phyloP scores from a whole-genome alignment of 1,140 invertebrate species.

The Notospermus geniculatus region DNA sequence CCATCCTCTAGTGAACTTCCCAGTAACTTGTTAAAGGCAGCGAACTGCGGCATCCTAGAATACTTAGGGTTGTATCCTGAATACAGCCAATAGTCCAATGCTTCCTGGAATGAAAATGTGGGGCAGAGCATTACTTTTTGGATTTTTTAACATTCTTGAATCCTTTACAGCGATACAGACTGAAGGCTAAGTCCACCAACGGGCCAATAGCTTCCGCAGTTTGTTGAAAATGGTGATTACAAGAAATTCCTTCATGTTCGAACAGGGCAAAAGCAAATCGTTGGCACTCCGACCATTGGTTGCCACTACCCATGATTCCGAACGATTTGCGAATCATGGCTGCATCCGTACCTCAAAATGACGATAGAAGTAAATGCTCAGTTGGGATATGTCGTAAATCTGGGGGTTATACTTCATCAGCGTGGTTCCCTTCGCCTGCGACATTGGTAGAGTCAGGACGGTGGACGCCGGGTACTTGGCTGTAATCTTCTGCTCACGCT shows the following conservation, averaged over 20 bases:
- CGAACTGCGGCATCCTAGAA: background rate
- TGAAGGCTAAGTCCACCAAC: no score
- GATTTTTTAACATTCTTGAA: no score
- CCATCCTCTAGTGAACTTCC: background rate
- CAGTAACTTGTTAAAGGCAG: background rate
- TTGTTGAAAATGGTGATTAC: no score
- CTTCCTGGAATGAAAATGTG: no score
- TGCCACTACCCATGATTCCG: no score
- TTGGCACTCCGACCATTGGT: no score
- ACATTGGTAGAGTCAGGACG: background rate
- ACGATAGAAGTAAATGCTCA: conserved; percentile 10
- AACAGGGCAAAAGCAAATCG: no score
- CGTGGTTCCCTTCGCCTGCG: background rate
- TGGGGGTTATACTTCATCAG: conserved; percentile 7
- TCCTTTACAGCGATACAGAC: no score
- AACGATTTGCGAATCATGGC: no score
- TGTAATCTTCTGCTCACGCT: background rate
- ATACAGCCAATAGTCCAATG: conserved; percentile 8
- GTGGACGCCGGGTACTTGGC: conserved; percentile 6
- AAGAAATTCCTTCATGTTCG: no score
- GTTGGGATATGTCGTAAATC: conserved; percentile 1
- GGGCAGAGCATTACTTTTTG: no score
- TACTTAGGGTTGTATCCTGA: background rate
- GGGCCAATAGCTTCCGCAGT: no score
- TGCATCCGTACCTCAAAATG: conserved; percentile 13